These are phyloP conservation scores for Capreolus pygargus DNA, from an alignment of 2,113 vertebrate species.

Conservation along the genomic window DNA sequence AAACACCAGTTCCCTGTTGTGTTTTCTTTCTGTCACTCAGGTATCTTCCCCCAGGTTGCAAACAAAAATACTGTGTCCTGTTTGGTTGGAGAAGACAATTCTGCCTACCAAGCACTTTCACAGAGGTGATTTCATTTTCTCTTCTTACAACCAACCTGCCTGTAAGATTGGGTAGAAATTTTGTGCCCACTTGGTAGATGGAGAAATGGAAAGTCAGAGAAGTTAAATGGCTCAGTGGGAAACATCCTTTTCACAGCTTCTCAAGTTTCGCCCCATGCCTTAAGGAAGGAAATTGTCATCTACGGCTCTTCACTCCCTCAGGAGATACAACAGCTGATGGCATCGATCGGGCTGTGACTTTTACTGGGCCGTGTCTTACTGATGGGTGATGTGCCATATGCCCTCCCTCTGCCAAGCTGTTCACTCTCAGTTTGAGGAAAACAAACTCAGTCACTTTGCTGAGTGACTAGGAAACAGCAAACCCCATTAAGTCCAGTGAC, in stretches of 20 bases:
- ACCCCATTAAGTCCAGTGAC: neutral
- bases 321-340: neutral
- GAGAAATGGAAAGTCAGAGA: neutral
- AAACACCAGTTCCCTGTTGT: neutral
- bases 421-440: neutral
- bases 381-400: neutral
- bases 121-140: neutral
- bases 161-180: neutral
- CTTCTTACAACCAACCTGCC: neutral
- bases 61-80: neutral
- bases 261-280: neutral
- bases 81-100: neutral
- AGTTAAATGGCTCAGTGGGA: neutral
- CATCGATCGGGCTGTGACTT: neutral
- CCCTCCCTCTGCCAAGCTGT: neutral
- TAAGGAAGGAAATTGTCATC: neutral
- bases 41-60: neutral
- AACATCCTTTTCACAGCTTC: neutral
- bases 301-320: accelerated
- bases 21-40: neutral
- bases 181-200: neutral
- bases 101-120: neutral
- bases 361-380: neutral
- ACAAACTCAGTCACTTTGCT: neutral
- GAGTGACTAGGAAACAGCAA: conserved; percentile 6